Conservation (phyloP, 2,888 invertebrate genomes). For the Taenaris catops region DNA sequence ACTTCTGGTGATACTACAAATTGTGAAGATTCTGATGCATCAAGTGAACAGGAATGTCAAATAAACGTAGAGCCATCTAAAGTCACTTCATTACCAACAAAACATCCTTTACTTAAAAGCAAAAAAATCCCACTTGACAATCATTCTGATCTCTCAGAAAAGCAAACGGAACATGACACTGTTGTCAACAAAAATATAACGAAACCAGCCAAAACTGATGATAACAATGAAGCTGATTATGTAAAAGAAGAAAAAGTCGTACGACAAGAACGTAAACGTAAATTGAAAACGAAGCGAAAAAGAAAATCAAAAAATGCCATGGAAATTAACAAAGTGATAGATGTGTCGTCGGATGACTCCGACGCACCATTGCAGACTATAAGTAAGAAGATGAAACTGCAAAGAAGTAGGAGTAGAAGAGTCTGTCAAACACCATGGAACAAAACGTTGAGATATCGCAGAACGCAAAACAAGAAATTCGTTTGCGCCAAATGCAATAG, state of each 20-base stretch:
- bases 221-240: not conserved
- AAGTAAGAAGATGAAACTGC: constrained; percentile 23
- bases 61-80: too few species aligned
- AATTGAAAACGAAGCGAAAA: not conserved
- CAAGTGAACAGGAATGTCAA: too few species aligned
- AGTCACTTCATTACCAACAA: too few species aligned
- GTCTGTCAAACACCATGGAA: constrained; percentile 12
- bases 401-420: constrained; percentile 6
- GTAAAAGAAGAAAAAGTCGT: not conserved
- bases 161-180: too few species aligned
- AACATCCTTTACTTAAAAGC: too few species aligned
- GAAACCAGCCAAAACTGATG: not conserved
- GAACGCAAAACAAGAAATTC: constrained; percentile 27
- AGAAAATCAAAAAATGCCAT: constrained; percentile 13
- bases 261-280: not conserved
- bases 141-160: too few species aligned
- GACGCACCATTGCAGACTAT: constrained; percentile 40
- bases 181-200: not conserved
- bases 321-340: not conserved
- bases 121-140: too few species aligned
- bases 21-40: not conserved
- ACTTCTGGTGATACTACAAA: too few species aligned
- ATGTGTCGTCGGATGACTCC: constrained; percentile 32
- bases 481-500: constrained; percentile 51
- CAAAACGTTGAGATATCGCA: not conserved